Percentiles rank a stretch among this genome's conserved stretches.
Evolutionary conservation across 2,797 vertebrate species (phyloP).

Genomic region (Muraenolepis orangiensis): DNA sequence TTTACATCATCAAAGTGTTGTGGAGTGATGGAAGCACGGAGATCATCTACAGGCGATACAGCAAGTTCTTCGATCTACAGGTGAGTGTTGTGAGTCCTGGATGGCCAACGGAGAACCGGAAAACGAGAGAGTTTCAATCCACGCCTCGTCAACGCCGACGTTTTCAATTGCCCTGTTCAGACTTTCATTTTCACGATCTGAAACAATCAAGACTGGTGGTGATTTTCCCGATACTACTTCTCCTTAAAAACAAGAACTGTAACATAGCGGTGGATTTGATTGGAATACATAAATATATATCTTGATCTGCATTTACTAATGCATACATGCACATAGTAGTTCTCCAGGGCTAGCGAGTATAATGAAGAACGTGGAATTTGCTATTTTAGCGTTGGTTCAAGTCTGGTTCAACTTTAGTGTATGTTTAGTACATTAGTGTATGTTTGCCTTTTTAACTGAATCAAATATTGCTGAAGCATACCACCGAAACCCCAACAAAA

Average conservation of each 20-base stretch:
- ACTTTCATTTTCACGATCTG: too few relatives aligned
- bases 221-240: too few relatives aligned
- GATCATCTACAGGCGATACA: slow-evolving; percentile 94
- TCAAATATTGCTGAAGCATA: not conserved
- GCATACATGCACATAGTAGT: too few relatives aligned
- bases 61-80: slow-evolving; percentile 99
- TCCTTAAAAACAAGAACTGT: not conserved
- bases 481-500: not conserved
- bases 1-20: slow-evolving; percentile 97
- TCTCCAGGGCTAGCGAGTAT: not conserved
- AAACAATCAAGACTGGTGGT: too few relatives aligned
- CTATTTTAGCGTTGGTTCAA: not conserved
- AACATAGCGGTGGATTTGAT: not conserved
- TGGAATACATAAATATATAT: too few relatives aligned
- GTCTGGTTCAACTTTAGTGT: too few relatives aligned
- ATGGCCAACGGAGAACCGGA: too few relatives aligned
- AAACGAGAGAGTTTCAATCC: too few relatives aligned
- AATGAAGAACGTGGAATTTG: not conserved
- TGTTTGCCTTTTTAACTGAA: not conserved
- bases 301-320: too few relatives aligned
- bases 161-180: too few relatives aligned
- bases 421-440: too few relatives aligned
- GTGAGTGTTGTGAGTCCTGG: slow-evolving; percentile 62
- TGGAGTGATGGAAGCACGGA: slow-evolving; percentile 94
- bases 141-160: too few relatives aligned